These are phyloP conservation scores for Ammodramus savannarum DNA, from an alignment of 2,113 vertebrate species.

Conservation along the genomic window DNA sequence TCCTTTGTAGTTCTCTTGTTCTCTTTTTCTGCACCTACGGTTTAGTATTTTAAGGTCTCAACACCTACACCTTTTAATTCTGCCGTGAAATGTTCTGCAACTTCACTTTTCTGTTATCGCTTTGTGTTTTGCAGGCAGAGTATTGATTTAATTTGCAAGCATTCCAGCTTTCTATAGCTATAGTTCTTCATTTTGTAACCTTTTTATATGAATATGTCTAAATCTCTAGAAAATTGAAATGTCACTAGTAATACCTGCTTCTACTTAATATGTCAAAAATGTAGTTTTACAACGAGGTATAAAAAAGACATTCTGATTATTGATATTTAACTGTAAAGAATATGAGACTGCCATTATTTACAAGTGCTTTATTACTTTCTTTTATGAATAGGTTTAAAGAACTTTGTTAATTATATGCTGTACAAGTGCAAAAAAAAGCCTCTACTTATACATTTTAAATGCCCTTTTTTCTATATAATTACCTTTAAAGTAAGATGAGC, in stretches of 20 bases:
- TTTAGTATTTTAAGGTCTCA: constrained; percentile 66
- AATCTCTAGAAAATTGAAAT: constrained; percentile 66
- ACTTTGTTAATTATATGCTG: constrained; percentile 73
- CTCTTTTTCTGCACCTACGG: constrained; percentile 34
- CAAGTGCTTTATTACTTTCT: constrained; percentile 73
- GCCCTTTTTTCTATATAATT: constrained; percentile 67
- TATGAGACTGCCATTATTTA: constrained; percentile 70
- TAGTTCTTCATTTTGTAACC: constrained; percentile 56
- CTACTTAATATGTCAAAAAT: constrained; percentile 68
- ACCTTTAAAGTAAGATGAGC: constrained; percentile 68
- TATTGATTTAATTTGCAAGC: constrained; percentile 63
- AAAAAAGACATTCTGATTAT: constrained; percentile 69
- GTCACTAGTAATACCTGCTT: constrained; percentile 56
- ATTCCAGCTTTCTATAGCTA: constrained; percentile 41
- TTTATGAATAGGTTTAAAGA: constrained; percentile 71
- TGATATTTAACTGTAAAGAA: constrained; percentile 69
- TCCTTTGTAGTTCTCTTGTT: constrained; percentile 22
- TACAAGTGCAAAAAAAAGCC: constrained; percentile 42
- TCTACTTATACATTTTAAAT: constrained; percentile 67
- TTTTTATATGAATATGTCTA: constrained; percentile 64
- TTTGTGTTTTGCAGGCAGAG: constrained; percentile 58
- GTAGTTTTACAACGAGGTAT: constrained; percentile 42
- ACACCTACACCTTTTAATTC: constrained; percentile 63
- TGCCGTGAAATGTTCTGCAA: constrained; percentile 52
- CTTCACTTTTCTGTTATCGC: constrained; percentile 56